Evolutionary conservation across 2,888 invertebrate species (phyloP), one percentile per base, ranked within the genome.

Genomic region (Caenorhabditis parvicauda): DNA sequence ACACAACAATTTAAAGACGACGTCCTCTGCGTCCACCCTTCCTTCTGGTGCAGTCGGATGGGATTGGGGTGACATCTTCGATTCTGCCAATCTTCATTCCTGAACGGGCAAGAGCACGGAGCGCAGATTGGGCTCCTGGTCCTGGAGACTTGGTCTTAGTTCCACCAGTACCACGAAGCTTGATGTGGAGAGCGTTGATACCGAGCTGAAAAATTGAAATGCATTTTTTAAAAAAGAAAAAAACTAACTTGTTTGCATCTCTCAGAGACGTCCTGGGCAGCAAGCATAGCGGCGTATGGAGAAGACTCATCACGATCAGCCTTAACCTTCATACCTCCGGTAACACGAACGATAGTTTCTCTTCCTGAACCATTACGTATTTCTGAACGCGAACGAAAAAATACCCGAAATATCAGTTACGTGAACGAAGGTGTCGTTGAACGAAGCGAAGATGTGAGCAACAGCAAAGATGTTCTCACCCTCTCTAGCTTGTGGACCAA

Each of bases 231-330:
- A 12, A 37, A 7, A 48, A n/a, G 5, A 12, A 49, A 50, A 35
- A 25, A 21, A 54, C 39, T 25, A 35, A 98, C 87, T 37, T 88
- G 86, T 85, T 95, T 96, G 86, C 96, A 98, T 82, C 92, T 93
- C 82, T 98, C 98, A 76, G 98, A 94, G 59, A 98, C 98, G 87
- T 99, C 98, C 87, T 98, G 96, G 72, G 96, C 96, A 77, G 98
- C 98, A 86, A 98, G 92, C 98, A 98, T 99, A 88, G 98, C 98
- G 81, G 98, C 98, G 83, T 98, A 99, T 45, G 98, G 98, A 44
- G 96, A 96, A 69, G 98, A 93, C 85, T 98, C 98, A 85, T 98
- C 98, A 86, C 98, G 89, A 86, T 99, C 98, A 77, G 98, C 98
- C 86, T 98, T 98, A 44, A 99, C 98, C 86, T 98, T 98, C 98